Percentiles rank a stretch among this genome's conserved stretches.
Evolutionary conservation across 2,113 vertebrate genomes (phyloP).

Genomic region (Benitochromis conjunctus): DNA sequence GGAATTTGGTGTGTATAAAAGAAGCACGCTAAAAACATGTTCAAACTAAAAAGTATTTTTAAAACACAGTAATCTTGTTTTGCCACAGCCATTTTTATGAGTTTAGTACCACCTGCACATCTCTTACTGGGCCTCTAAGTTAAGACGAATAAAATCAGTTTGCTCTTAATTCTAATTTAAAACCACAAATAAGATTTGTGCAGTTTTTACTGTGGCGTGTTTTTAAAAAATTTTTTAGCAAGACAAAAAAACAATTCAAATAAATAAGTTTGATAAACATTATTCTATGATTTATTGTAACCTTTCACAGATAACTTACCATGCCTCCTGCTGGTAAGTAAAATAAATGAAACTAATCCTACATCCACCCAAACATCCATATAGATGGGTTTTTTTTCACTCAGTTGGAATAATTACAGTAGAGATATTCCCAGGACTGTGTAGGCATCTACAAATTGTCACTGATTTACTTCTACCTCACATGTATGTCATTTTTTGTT

Average conservation of each 20-base stretch:
- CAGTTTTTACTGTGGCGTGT: neutral
- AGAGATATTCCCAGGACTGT: neutral
- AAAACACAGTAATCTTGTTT: neutral
- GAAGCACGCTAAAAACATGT: neutral
- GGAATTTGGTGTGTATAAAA: neutral
- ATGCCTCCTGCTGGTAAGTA: neutral
- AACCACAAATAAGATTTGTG: neutral
- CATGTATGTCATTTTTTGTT: rapidly evolving
- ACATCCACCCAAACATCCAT: neutral
- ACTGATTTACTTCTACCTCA: neutral
- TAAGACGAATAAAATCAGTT: neutral
- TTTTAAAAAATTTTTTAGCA: neutral
- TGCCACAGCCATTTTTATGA: neutral
- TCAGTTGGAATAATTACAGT: neutral
- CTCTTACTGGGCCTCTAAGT: neutral
- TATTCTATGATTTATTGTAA: neutral
- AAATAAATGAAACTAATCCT: neutral
- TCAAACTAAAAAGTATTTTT: neutral
- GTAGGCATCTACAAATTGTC: neutral
- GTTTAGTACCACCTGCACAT: neutral
- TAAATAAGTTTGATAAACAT: neutral
- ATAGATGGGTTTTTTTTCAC: too few relatives aligned
- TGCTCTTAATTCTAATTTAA: neutral
- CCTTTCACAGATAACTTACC: neutral
- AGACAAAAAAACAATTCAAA: neutral